phyloP scores from a whole-genome alignment of 2,888 invertebrate species.

The Melanophora roralis region DNA sequence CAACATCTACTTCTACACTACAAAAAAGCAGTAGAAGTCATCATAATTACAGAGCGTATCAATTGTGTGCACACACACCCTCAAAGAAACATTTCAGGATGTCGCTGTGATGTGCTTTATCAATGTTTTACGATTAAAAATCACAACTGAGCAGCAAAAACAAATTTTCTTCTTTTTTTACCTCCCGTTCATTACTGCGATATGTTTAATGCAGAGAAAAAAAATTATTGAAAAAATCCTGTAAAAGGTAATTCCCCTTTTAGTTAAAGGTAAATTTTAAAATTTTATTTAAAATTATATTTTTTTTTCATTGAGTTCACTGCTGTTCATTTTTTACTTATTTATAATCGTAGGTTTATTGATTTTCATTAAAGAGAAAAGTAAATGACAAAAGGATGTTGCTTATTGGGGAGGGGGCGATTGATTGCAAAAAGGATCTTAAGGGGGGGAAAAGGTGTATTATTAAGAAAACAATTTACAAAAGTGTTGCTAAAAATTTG shows the following conservation, averaged over 20 bases:
- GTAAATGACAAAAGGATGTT: too few species aligned
- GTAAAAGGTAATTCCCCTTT: slow-evolving; percentile 62
- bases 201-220: slow-evolving; percentile 53
- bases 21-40: slow-evolving; percentile 47
- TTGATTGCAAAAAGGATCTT: background rate
- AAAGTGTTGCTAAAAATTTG: slow-evolving; percentile 26
- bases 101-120: slow-evolving; percentile 61
- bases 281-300: slow-evolving; percentile 56
- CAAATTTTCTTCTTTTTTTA: slow-evolving; percentile 15
- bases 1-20: slow-evolving; percentile 39
- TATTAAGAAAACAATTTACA: background rate
- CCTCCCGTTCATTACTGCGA: slow-evolving; percentile 51
- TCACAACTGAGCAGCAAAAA: slow-evolving; percentile 31
- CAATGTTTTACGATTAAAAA: slow-evolving; percentile 62
- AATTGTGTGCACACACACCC: background rate
- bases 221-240: slow-evolving; percentile 46
- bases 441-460: slow-evolving; percentile 3
- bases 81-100: background rate
- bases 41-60: slow-evolving; percentile 11
- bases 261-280: slow-evolving; percentile 27
- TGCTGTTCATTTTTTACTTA: slow-evolving; percentile 20
- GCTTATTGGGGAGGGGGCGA: background rate
- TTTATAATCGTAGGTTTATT: slow-evolving; percentile 60
- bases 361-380: slow-evolving; percentile 56
- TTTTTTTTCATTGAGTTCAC: slow-evolving; percentile 17